phyloP scores from a whole-genome alignment of 2,113 vertebrate species.

The Gopherus evgoodei region DNA sequence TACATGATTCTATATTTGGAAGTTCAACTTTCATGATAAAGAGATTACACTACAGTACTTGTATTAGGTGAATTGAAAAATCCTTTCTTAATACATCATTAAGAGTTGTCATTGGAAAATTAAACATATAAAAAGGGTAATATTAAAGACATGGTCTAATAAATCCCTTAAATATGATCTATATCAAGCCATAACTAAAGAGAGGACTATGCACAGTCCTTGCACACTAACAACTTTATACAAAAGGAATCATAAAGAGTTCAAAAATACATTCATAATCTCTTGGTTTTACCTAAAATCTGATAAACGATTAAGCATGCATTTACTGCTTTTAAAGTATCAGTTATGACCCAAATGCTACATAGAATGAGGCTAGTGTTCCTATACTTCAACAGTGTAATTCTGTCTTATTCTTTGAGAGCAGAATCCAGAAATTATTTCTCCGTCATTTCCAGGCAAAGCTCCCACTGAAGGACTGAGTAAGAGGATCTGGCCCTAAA shows the following conservation, averaged over 20 bases:
- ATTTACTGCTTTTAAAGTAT: not conserved
- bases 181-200: not conserved
- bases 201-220: accelerated
- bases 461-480: not conserved
- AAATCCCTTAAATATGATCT: not conserved
- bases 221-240: not conserved
- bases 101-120: not conserved
- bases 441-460: not conserved
- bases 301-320: not conserved
- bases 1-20: too few relatives aligned
- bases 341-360: not conserved
- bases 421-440: not conserved
- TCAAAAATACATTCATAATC: not conserved
- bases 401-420: not conserved
- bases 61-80: not conserved
- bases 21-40: too few relatives aligned
- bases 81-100: not conserved
- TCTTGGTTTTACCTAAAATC: not conserved
- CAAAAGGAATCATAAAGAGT: accelerated
- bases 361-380: not conserved
- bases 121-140: not conserved
- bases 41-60: too few relatives aligned
- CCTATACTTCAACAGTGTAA: not conserved
- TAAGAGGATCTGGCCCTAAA: not conserved
- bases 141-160: not conserved